These are phyloP conservation scores for Amphipoea oculea DNA, from an alignment of 2,888 invertebrate species.

Conservation along the genomic window DNA sequence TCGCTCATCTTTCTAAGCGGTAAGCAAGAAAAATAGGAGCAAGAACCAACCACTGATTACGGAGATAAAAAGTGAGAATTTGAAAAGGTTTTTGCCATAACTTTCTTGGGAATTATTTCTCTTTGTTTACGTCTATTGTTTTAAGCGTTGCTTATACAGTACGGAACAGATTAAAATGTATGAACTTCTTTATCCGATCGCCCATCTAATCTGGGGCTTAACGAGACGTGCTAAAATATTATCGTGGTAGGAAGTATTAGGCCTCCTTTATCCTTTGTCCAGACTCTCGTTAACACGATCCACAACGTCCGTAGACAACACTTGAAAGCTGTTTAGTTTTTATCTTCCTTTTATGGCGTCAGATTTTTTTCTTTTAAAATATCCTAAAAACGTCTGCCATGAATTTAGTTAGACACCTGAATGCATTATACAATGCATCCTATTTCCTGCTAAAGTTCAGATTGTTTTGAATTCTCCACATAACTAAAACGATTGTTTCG, in stretches of 20 bases:
- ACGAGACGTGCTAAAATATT: conserved; percentile 73
- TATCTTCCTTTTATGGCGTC: conserved; percentile 75
- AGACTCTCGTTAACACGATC: conserved; percentile 71
- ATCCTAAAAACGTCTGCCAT: conserved; percentile 77
- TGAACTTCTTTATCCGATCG: conserved; percentile 68
- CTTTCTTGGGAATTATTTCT: conserved; percentile 71
- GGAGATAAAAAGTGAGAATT: conserved; percentile 75
- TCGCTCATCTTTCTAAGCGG: conserved; percentile 74
- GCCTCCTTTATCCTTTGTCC: conserved; percentile 68
- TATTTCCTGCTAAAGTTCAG: conserved; percentile 81
- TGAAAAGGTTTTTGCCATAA: conserved; percentile 70
- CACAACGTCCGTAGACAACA: conserved; percentile 59
- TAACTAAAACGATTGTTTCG: conserved; percentile 74
- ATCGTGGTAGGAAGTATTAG: conserved; percentile 75
- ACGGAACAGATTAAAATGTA: conserved; percentile 66
- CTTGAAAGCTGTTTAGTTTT: conserved; percentile 66
- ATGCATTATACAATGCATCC: conserved; percentile 85
- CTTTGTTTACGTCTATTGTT: conserved; percentile 75
- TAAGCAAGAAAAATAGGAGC: conserved; percentile 73
- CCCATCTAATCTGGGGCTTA: conserved; percentile 71
- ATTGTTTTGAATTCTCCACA: conserved; percentile 78
- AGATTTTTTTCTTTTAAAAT: conserved; percentile 72
- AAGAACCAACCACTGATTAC: conserved; percentile 69
- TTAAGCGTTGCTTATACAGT: conserved; percentile 71
- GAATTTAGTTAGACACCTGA: conserved; percentile 82